A percentile compares a stretch with the other conserved stretches of the same genome.
Conservation (phyloP, 2,888 invertebrate species). For the Drosophila affinis region DNA sequence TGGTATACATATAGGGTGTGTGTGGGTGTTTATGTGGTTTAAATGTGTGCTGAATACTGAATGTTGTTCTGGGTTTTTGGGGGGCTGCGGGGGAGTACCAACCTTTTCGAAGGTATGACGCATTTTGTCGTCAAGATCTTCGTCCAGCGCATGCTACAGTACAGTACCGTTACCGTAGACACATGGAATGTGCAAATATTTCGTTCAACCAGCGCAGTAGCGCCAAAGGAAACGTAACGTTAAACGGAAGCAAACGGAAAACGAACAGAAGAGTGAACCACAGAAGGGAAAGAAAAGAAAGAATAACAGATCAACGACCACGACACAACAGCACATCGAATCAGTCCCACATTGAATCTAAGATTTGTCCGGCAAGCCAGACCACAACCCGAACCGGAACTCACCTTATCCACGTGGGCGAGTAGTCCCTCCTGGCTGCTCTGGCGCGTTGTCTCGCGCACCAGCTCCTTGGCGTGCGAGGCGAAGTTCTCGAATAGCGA, state of each 20-base stretch:
- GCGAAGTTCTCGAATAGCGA: slow-evolving; percentile 95
- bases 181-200: slow-evolving; percentile 45
- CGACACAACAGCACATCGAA: slow-evolving; percentile 70
- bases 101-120: slow-evolving; percentile 91
- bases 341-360: slow-evolving; percentile 7
- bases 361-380: not conserved
- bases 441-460: slow-evolving; percentile 93
- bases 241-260: not conserved
- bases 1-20: no score
- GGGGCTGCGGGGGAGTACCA: slow-evolving; percentile 77
- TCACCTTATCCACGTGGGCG: slow-evolving; percentile 95
- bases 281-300: slow-evolving; percentile 19
- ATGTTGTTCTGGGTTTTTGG: slow-evolving; percentile 4
- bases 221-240: not conserved
- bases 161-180: slow-evolving; percentile 61
- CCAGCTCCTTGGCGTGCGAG: slow-evolving; percentile 94
- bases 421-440: slow-evolving; percentile 94
- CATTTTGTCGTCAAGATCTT: slow-evolving; percentile 85
- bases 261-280: not conserved
- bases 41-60: not conserved
- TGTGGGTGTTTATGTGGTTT: not conserved
- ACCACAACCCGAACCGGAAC: slow-evolving; percentile 15
- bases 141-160: slow-evolving; percentile 77
- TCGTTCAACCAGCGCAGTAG: not conserved
- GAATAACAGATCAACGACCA: slow-evolving; percentile 30